Evolutionary conservation across 2,888 invertebrate genomes (phyloP).

Genomic region (Biston betularia): DNA sequence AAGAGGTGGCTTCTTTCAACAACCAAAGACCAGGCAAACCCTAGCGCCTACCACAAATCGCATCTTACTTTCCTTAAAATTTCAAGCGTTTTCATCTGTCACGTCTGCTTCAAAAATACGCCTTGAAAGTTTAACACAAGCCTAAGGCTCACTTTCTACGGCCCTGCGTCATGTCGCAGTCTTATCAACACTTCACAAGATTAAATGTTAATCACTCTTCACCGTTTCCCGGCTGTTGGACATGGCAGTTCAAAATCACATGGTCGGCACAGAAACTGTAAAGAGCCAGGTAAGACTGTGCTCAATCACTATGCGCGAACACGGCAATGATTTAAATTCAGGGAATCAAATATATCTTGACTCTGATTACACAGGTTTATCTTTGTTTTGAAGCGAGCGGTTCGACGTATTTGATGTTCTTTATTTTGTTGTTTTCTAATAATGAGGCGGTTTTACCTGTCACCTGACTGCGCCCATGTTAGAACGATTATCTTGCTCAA

Average conservation of each 20-base stretch:
- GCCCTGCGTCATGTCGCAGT: slow-evolving; percentile 42
- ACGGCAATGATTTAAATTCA: background rate
- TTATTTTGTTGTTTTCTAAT: background rate
- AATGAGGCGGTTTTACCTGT: background rate
- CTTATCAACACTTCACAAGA: slow-evolving; percentile 47
- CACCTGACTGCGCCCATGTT: slow-evolving; percentile 11
- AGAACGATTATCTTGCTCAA: slow-evolving; percentile 30
- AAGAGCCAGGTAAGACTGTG: background rate
- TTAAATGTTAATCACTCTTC: slow-evolving; percentile 45
- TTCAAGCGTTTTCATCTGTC: slow-evolving; percentile 24
- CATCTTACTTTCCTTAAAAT: slow-evolving; percentile 14
- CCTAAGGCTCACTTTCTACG: slow-evolving; percentile 51
- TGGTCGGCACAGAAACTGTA: slow-evolving; percentile 5
- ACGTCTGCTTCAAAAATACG: slow-evolving; percentile 25
- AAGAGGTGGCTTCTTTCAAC: too few species aligned
- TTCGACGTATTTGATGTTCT: background rate
- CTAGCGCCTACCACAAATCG: slow-evolving; percentile 5
- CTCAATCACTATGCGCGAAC: background rate
- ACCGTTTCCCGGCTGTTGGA: slow-evolving; percentile 34
- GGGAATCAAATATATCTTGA: background rate
- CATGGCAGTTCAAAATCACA: slow-evolving; percentile 29
- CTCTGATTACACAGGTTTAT: background rate
- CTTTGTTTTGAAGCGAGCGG: background rate
- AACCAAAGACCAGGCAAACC: background rate
- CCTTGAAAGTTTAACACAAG: slow-evolving; percentile 41